A percentile compares a stretch with the other conserved stretches of the same genome.
Evolutionary conservation across 1,140 invertebrate species (phyloP).

Genomic region (Drosophila micromelanica): DNA sequence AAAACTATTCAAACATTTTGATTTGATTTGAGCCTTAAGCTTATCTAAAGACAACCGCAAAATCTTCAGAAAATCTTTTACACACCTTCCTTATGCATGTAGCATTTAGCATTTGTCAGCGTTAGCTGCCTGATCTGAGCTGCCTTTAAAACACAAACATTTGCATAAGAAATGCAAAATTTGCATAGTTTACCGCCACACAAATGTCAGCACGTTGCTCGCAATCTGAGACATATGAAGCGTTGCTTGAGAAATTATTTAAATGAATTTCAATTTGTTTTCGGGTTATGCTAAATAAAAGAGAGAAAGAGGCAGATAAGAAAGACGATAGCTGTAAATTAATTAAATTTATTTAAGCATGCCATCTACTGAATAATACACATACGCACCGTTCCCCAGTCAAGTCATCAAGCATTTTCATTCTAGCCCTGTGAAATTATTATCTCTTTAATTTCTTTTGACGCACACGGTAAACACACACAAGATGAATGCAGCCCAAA

Average conservation of each 20-base stretch:
- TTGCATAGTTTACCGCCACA: slow-evolving; percentile 51
- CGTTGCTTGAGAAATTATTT: slow-evolving; percentile 46
- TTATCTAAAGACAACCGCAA: slow-evolving; percentile 3
- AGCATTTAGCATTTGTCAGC: slow-evolving; percentile 33
- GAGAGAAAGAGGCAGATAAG: neutral
- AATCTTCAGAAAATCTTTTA: neutral
- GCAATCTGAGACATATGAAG: slow-evolving; percentile 6
- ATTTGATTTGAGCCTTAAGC: neutral
- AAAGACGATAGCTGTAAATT: slow-evolving; percentile 48
- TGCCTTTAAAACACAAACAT: slow-evolving; percentile 49
- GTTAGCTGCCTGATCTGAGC: slow-evolving; percentile 22
- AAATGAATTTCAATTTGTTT: slow-evolving; percentile 62
- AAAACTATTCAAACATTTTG: neutral
- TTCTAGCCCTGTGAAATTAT: slow-evolving; percentile 37
- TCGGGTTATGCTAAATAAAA: slow-evolving; percentile 38
- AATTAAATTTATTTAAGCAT: slow-evolving; percentile 64
- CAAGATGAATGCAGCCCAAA: slow-evolving; percentile 12
- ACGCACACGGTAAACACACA: slow-evolving; percentile 40
- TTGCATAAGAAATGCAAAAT: slow-evolving; percentile 66
- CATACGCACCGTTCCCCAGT: slow-evolving; percentile 42
- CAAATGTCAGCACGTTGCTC: slow-evolving; percentile 25
- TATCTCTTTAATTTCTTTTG: slow-evolving; percentile 78
- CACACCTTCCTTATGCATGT: neutral
- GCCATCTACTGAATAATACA: slow-evolving; percentile 30
- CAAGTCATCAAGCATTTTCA: slow-evolving; percentile 54